Base-by-base conservation (phyloP, 2,113 vertebrate genomes). In the Paracyprichromis sp. region DNA sequence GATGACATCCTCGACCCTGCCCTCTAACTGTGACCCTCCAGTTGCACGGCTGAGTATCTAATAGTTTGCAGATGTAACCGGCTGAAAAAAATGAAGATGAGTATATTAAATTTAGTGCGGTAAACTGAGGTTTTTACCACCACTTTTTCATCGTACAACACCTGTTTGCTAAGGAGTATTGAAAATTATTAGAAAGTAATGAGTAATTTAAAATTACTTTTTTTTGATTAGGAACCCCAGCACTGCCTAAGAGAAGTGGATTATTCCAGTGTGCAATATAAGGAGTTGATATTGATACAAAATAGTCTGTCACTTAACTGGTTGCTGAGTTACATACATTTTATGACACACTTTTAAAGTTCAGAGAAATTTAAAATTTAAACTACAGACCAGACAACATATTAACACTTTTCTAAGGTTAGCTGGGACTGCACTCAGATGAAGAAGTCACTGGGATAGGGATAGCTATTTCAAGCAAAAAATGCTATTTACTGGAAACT, bases 61-160 rank as follows among this genome's bases (percentile, higher is more conserved):
- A 93, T 89, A 52, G 81, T 40, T 57, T 85, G 71, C 90, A 92
- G 86, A 90, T 94, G 92, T 9, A 63, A 53, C 63, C 88, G 78
- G 69, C 90, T 79, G 83, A 4, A 54, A 71, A 8, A 29, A 71
- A 90, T 81, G 26, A 89, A 92, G 59, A 86, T 29, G 3, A 11
- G 73, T 29, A 26, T 85, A 61, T 85, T 83, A n/a, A 47, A 19
- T 82, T 78, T 78, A 45, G 86, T 52, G 26, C 7, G 16, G 76
- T 53, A 89, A 88, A 90, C 83, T 82, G 26, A 76, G 40, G 26
- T 47, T 71, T 21, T 26, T n/a, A 9, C 17, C 21, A 11, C 21
- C 11, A 69, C 14, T 50, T 38, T 43, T 76, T 53, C 9, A 54
- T 54, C 0, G 9, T 31, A 83, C 2, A 10, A 17, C n/a, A 40